phyloP scores from a whole-genome alignment of 1,140 invertebrate genomes.

The Ephestia elutella region DNA sequence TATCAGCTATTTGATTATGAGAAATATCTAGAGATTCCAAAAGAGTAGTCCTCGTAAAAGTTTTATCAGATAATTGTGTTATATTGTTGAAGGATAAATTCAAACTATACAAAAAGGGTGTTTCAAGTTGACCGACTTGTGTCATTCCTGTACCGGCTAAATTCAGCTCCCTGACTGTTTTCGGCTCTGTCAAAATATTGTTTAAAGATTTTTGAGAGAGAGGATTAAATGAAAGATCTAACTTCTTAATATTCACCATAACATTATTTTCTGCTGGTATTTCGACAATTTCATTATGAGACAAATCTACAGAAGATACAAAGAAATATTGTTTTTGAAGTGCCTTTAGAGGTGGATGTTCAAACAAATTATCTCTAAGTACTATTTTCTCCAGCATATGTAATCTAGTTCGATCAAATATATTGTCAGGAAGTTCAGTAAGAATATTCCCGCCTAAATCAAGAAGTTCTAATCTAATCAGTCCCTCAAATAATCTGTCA shows the following conservation, averaged over 20 bases:
- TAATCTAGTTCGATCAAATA: constrained; percentile 86
- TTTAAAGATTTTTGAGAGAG: constrained; percentile 81
- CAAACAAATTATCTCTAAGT: constrained; percentile 84
- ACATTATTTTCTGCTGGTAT: constrained; percentile 89
- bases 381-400: constrained; percentile 89
- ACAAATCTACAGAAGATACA: constrained; percentile 85
- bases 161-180: constrained; percentile 88
- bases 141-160: constrained; percentile 86
- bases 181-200: constrained; percentile 89
- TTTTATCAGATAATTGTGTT: constrained; percentile 76
- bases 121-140: constrained; percentile 82
- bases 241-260: constrained; percentile 89
- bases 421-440: constrained; percentile 83
- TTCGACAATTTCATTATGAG: constrained; percentile 84
- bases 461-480: constrained; percentile 83
- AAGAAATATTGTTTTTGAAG: constrained; percentile 89
- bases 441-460: constrained; percentile 85
- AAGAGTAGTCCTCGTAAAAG: constrained; percentile 85
- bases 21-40: constrained; percentile 87
- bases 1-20: constrained; percentile 80
- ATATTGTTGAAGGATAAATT: constrained; percentile 89
- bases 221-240: constrained; percentile 91
- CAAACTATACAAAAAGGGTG: constrained; percentile 87
- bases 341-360: constrained; percentile 83
- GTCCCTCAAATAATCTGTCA: constrained; percentile 87